phyloP scores from a whole-genome alignment of 2,888 invertebrate species.

The Candidula unifasciata region DNA sequence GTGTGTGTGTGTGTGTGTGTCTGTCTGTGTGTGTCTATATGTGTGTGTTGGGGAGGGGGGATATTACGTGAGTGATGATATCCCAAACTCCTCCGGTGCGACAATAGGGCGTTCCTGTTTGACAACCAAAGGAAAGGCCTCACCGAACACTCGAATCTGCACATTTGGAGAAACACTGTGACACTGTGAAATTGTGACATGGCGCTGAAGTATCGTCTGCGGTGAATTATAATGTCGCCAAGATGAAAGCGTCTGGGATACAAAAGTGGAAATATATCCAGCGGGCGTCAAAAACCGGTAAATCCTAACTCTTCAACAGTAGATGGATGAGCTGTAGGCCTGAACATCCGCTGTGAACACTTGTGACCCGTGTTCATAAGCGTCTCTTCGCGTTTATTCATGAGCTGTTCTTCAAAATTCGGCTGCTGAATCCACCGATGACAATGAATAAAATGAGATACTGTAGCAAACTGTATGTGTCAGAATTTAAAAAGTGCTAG shows the following conservation, averaged over 20 bases:
- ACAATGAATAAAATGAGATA: not conserved
- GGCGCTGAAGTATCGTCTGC: not conserved
- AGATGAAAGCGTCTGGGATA: constrained; percentile 12
- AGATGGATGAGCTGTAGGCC: not conserved
- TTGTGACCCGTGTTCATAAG: not conserved
- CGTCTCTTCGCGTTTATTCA: not conserved
- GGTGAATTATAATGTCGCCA: not conserved
- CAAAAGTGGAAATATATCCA: constrained; percentile 17
- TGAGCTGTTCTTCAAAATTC: not conserved
- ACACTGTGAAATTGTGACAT: not conserved
- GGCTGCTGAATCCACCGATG: not conserved
- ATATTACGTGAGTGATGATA: too few species aligned
- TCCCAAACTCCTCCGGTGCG: too few species aligned
- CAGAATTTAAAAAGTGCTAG: not conserved
- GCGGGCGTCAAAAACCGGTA: not conserved
- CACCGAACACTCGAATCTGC: too few species aligned
- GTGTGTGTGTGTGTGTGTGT: too few species aligned
- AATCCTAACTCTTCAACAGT: not conserved
- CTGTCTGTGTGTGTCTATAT: too few species aligned
- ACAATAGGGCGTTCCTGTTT: too few species aligned
- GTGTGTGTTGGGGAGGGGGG: too few species aligned
- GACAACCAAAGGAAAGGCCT: too few species aligned
- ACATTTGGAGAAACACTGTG: too few species aligned
- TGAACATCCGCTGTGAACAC: not conserved
- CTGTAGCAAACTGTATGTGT: not conserved